Conservation (phyloP, 2,797 vertebrate genomes). For the Urophycis tenuis region DNA sequence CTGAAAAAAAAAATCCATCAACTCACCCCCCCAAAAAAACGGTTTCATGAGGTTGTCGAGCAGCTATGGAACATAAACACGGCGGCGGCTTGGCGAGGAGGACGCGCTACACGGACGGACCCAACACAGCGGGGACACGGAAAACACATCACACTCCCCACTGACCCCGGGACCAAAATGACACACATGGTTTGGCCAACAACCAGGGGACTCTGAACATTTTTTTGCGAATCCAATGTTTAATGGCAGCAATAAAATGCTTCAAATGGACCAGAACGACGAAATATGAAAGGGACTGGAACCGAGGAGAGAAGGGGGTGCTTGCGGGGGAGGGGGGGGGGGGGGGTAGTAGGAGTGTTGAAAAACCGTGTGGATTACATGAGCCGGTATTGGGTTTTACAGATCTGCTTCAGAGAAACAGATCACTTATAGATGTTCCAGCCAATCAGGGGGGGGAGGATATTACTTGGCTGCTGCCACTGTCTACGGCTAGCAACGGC, state of each 20-base stretch:
- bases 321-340: background rate
- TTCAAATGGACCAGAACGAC: conserved; percentile 30
- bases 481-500: background rate
- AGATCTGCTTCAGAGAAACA: background rate
- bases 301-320: background rate
- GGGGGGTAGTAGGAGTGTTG: background rate
- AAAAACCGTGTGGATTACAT: background rate
- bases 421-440: background rate
- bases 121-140: conserved; percentile 23
- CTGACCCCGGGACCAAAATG: conserved; percentile 21
- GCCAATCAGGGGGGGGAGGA: background rate
- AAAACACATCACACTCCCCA: conserved; percentile 30
- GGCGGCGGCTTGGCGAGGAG: background rate
- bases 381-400: background rate
- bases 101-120: background rate
- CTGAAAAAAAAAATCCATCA: background rate
- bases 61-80: background rate
- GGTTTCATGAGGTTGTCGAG: background rate
- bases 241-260: conserved; percentile 28
- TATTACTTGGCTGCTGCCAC: background rate
- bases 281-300: background rate
- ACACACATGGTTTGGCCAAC: conserved; percentile 19
- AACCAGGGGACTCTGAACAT: conserved; percentile 12
- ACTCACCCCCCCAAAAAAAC: too few relatives aligned
- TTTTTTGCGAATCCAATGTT: conserved; percentile 12